A percentile compares a stretch with the other conserved stretches of the same genome.
Evolutionary conservation across 2,113 vertebrate species (phyloP).

Genomic region (Plestiodon gilberti): DNA sequence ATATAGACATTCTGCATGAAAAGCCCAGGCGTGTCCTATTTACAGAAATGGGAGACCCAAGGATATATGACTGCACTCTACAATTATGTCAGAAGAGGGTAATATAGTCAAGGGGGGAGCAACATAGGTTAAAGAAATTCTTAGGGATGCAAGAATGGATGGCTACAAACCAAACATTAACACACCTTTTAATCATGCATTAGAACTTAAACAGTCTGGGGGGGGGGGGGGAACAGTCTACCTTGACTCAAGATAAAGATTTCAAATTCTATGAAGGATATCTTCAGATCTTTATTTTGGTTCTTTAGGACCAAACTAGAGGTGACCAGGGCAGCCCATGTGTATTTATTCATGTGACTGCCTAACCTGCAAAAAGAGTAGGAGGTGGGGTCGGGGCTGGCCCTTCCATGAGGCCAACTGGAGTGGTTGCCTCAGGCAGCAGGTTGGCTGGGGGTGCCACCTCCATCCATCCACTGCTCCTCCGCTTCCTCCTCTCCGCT

Average conservation of each 20-base stretch:
- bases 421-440: too few species aligned
- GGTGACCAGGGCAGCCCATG: too few species aligned
- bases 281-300: not conserved
- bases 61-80: not conserved
- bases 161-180: not conserved
- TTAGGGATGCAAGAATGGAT: not conserved
- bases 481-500: too few species aligned
- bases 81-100: not conserved
- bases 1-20: slow-evolving; percentile 17
- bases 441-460: too few species aligned
- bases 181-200: not conserved
- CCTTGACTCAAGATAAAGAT: not conserved
- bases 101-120: not conserved
- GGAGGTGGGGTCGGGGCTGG: too few species aligned
- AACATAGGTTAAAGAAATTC: not conserved
- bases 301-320: not conserved
- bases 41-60: slow-evolving; percentile 30
- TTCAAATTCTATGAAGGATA: not conserved
- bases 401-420: too few species aligned
- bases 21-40: not conserved
- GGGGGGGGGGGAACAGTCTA: too few species aligned
- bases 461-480: too few species aligned
- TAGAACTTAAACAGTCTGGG: not conserved
- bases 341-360: not conserved
- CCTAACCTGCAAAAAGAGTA: not conserved